Evolutionary conservation across 2,113 vertebrate genomes (phyloP).

Genomic region (Columbina picui): DNA sequence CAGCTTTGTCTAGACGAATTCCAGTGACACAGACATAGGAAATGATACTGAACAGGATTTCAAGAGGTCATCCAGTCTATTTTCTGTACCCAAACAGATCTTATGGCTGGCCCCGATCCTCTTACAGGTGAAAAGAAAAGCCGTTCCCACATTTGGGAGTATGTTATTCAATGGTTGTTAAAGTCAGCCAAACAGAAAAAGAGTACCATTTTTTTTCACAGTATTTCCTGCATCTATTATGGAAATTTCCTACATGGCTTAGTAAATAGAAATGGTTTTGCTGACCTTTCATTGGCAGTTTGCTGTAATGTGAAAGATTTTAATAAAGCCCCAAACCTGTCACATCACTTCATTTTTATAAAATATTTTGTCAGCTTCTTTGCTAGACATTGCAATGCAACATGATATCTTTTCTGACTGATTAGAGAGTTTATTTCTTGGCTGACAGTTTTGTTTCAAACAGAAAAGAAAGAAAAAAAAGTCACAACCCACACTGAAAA

Average conservation of each 20-base stretch:
- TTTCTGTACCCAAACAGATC: not conserved
- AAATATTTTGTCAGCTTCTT: conserved; percentile 19
- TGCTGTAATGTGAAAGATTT: not conserved
- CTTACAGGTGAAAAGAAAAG: not conserved
- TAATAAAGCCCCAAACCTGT: not conserved
- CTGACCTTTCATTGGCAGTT: conserved; percentile 11
- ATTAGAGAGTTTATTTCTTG: not conserved
- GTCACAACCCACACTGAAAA: not conserved
- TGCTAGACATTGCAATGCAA: not conserved
- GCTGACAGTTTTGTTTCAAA: not conserved
- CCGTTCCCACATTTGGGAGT: not conserved
- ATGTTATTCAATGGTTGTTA: not conserved
- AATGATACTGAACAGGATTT: not conserved
- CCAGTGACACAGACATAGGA: not conserved
- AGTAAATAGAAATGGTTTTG: conserved; percentile 20
- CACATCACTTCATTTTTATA: not conserved
- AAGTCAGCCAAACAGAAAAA: not conserved
- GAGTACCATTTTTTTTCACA: not conserved
- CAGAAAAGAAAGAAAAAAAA: not conserved
- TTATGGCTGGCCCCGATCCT: not conserved
- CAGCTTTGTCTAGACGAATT: not conserved
- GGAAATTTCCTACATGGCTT: not conserved
- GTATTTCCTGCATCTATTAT: not conserved
- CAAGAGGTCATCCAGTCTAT: not conserved
- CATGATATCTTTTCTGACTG: not conserved